Percentiles rank a stretch among this genome's conserved stretches.
These are phyloP conservation scores for Andricus grossulariae DNA, from an alignment of 1,140 invertebrate genomes.

Conservation along the genomic window DNA sequence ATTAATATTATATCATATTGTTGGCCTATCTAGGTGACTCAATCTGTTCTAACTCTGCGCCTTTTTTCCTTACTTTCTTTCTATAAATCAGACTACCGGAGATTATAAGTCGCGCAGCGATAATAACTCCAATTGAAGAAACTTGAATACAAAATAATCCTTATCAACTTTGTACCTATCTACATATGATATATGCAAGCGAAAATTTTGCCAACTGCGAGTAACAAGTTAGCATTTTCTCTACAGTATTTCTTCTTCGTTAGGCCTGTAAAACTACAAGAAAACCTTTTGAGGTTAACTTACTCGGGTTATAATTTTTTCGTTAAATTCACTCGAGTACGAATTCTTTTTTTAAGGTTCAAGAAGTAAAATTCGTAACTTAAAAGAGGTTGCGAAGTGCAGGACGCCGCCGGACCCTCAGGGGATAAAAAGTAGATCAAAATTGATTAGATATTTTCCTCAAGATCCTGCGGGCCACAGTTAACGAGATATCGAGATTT, in stretches of 20 bases:
- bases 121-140: background rate
- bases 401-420: no score
- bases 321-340: background rate
- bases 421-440: no score
- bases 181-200: constrained; percentile 22
- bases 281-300: background rate
- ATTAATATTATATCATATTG: background rate
- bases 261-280: constrained; percentile 13
- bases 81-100: background rate
- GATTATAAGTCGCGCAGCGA: constrained; percentile 13
- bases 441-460: no score
- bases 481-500: no score
- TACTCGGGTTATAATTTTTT: no score
- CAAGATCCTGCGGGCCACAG: no score
- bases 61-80: background rate
- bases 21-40: constrained; percentile 21
- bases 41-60: constrained; percentile 7
- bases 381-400: no score
- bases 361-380: no score
- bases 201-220: background rate
- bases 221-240: background rate
- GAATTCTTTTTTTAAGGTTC: background rate
- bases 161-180: constrained; percentile 28
- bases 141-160: constrained; percentile 29
- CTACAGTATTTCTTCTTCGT: background rate